Base-by-base conservation (phyloP, 2,797 vertebrate genomes). In the Capromys pilorides region DNA sequence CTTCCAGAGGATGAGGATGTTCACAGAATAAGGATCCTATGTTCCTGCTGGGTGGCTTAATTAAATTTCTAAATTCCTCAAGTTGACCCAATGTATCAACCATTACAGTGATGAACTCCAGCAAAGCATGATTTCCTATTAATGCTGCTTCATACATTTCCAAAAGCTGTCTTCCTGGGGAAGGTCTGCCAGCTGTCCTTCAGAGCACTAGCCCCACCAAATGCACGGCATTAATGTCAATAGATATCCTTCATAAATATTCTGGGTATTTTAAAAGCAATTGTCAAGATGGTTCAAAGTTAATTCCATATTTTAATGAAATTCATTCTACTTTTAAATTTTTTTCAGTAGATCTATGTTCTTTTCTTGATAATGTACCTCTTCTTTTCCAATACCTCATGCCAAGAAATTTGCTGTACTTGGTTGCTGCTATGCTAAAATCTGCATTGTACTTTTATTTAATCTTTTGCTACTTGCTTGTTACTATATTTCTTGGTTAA, bases 51-150 rank as follows among this genome's bases (percentile, higher is more conserved):
- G 21, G 57, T 21, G 21, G 18, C 6, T 59, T 59, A 21, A 3
- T 59, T 59, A 21, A 59, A 21, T 21, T 59, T 59, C 57, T 59
- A 21, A 59, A 6, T 19, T 59, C 21, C 57, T 59, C 18, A 59
- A 59, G 57, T 21, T 59, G 57, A 59, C 57, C 19, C 57, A 59
- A 21, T 59, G 57, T 59, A 59, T 59, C 57, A 59, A 21, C 16
- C 57, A 59, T 59, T 59, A 59, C 57, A 59, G 57, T 59, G 8
- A 62, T 84, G 54, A 92, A 96, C 57, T 88, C 78, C 85, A 21
- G 36, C 11, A 83, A 88, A 71, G 90, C 49, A 82, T 94, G 81
- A 33, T 51, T 86, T 90, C 90, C 54, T 91, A 84, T 88, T 71
- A 88, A 71, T 36, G 86, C 41, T n/a, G 92, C 6, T 66, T 86